A percentile compares a stretch with the other conserved stretches of the same genome.
Conservation (phyloP, 2,888 invertebrate species). For the Cremastinae sp. region DNA sequence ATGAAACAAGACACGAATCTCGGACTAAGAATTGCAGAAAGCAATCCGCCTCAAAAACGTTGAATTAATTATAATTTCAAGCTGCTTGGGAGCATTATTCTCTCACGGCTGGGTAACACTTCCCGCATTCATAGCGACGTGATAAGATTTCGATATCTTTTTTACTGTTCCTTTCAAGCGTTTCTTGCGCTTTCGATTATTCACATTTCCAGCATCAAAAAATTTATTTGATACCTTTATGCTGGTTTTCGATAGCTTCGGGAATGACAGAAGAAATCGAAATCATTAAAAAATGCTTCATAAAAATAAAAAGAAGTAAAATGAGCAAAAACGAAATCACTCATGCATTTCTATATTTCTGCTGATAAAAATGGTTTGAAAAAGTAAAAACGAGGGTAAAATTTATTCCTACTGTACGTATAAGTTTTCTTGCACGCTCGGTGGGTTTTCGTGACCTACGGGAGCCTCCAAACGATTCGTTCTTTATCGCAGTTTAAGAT, state of each 20-base stretch:
- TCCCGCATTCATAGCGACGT: conserved; percentile 50
- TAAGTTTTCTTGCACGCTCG: too few species aligned
- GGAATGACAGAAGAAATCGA: too few species aligned
- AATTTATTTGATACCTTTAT: too few species aligned
- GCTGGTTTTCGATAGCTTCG: too few species aligned
- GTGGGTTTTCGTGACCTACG: conserved; percentile 29
- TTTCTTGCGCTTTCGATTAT: conserved; percentile 34
- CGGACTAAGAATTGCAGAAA: conserved; percentile 23
- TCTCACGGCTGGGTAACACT: conserved; percentile 31
- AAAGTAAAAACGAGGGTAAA: too few species aligned
- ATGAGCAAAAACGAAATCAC: too few species aligned
- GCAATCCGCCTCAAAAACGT: conserved; percentile 59
- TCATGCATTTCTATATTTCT: too few species aligned
- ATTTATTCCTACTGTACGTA: too few species aligned
- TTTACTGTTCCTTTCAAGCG: conserved; percentile 18
- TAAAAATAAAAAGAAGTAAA: too few species aligned
- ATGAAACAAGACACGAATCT: conserved; percentile 31
- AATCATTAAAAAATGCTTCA: too few species aligned
- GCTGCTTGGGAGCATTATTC: conserved; percentile 63
- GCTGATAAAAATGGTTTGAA: too few species aligned
- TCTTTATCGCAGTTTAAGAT: conserved; percentile 60
- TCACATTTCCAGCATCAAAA: conserved; percentile 2
- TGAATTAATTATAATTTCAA: conserved; percentile 74
- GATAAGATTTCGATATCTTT: conserved; percentile 46
- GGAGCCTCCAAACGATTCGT: conserved; percentile 52